These are phyloP conservation scores for Blomia tropicalis DNA, from an alignment of 2,888 invertebrate species.

Conservation along the genomic window DNA sequence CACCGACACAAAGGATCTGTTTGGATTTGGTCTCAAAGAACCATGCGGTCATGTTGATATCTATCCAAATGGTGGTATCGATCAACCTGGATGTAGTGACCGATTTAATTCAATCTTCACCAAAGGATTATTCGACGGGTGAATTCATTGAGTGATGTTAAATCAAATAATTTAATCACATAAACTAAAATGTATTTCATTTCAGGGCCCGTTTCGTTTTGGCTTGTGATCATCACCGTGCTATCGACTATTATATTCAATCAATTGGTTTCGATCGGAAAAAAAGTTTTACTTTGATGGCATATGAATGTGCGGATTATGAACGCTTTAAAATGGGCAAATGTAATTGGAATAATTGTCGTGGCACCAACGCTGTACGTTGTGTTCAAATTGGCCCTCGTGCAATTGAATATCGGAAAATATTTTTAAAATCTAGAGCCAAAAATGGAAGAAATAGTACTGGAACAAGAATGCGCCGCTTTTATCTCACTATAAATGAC, in stretches of 20 bases:
- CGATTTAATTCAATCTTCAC: not conserved
- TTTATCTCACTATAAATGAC: too few species aligned
- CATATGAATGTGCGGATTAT: not conserved
- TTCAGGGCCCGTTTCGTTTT: not conserved
- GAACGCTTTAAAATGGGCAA: not conserved
- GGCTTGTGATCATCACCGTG: not conserved
- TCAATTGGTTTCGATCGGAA: too few species aligned
- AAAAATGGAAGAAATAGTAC: too few species aligned
- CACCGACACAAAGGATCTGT: conserved; percentile 33
- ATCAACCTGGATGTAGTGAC: conserved; percentile 58
- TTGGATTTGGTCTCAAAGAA: conserved; percentile 55
- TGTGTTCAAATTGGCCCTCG: not conserved
- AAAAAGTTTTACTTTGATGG: not conserved
- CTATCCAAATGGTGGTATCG: conserved; percentile 71
- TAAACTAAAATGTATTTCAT: not conserved
- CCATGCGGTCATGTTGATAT: conserved; percentile 76
- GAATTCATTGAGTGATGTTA: not conserved
- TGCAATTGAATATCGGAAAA: not conserved
- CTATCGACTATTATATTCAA: too few species aligned
- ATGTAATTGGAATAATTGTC: not conserved
- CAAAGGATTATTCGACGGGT: not conserved
- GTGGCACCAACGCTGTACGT: not conserved
- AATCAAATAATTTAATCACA: not conserved
- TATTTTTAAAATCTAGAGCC: too few species aligned
- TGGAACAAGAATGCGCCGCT: too few species aligned